Conservation (phyloP, 1,140 invertebrate genomes). For the Plutomurus gul region DNA sequence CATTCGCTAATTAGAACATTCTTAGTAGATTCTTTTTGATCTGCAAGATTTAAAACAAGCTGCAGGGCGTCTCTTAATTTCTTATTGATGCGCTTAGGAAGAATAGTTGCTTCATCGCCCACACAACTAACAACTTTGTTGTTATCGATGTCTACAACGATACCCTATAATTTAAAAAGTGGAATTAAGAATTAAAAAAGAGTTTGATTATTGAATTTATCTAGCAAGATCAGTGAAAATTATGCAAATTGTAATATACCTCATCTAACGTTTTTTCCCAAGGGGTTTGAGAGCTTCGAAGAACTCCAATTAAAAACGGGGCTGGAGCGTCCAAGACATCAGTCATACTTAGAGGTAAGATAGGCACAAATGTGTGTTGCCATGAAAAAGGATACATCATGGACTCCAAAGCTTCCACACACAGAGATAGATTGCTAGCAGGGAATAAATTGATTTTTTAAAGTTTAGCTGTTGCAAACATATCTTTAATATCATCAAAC, state of each 20-base stretch:
- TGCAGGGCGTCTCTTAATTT: constrained; percentile 67
- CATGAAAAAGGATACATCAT: constrained; percentile 80
- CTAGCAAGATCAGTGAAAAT: neutral
- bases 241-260: constrained; percentile 54
- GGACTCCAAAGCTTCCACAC: constrained; percentile 72
- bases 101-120: constrained; percentile 68
- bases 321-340: constrained; percentile 75
- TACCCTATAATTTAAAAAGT: constrained; percentile 60
- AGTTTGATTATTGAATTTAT: neutral
- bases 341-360: constrained; percentile 70
- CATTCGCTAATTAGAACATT: constrained; percentile 70
- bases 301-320: constrained; percentile 73
- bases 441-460: neutral
- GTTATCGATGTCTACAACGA: constrained; percentile 67
- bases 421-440: constrained; percentile 69
- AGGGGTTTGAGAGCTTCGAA: constrained; percentile 59
- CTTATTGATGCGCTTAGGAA: constrained; percentile 66
- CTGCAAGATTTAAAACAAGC: constrained; percentile 61
- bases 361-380: constrained; percentile 78
- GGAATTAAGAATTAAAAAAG: neutral
- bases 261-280: constrained; percentile 58
- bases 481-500: too few species aligned
- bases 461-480: neutral
- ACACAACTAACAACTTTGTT: constrained; percentile 62
- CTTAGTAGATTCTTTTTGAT: constrained; percentile 58